Percentiles rank a stretch among this genome's conserved stretches.
phyloP scores from a whole-genome alignment of 2,797 vertebrate species.

The Sandelia bainsii region DNA sequence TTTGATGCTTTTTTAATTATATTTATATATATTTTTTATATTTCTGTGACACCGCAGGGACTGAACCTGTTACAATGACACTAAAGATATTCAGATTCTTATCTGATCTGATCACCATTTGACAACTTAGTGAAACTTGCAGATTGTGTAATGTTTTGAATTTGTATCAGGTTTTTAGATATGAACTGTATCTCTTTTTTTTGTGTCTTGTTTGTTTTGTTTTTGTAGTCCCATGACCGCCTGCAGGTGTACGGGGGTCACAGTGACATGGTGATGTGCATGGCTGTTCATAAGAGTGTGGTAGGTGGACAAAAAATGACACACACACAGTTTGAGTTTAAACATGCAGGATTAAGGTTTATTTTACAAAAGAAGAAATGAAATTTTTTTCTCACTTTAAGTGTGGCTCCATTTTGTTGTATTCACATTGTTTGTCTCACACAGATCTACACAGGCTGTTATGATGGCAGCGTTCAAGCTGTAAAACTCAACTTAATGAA shows the following conservation, averaged over 20 bases:
- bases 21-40: neutral
- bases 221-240: conserved; percentile 91
- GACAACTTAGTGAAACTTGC: neutral
- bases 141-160: neutral
- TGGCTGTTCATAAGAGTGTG: conserved; percentile 95
- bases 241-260: conserved; percentile 97
- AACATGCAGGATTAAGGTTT: neutral
- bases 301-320: conserved; percentile 75
- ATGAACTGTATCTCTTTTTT: too few species aligned
- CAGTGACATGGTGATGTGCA: conserved; percentile 98
- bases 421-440: conserved; percentile 2
- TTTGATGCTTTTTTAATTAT: neutral
- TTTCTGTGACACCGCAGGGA: too few species aligned
- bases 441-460: conserved; percentile 97
- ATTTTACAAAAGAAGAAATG: neutral
- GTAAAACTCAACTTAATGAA: conserved; percentile 93
- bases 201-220: neutral
- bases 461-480: conserved; percentile 93
- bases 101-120: too few species aligned
- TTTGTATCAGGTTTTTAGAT: neutral
- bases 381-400: neutral
- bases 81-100: too few species aligned
- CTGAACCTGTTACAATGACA: too few species aligned
- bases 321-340: neutral
- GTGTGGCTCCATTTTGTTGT: neutral